Evolutionary conservation across 2,797 vertebrate genomes (phyloP).

Genomic region (Onychomys arenicola): DNA sequence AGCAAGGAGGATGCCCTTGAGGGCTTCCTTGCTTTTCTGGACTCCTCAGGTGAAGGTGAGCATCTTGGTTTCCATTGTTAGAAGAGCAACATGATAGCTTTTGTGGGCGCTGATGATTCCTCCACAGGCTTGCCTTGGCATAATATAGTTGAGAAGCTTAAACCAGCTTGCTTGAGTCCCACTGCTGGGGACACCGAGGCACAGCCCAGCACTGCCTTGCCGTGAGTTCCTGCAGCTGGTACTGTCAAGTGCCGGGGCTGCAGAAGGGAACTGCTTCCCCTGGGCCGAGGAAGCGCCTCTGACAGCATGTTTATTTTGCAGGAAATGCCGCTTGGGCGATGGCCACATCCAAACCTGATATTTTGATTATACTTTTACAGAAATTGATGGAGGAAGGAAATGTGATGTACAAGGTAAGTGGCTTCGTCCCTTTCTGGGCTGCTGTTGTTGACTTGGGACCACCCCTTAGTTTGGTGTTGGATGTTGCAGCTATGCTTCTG

Average conservation of each 20-base stretch:
- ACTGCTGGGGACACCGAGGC: neutral
- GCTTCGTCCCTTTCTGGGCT: constrained; percentile 47
- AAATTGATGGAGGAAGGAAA: constrained; percentile 99
- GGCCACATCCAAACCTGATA: constrained; percentile 99
- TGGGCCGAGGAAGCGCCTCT: neutral
- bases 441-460: neutral
- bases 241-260: neutral
- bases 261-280: neutral
- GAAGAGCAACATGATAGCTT: neutral
- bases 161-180: rapidly evolving
- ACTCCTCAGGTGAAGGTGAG: rapidly evolving
- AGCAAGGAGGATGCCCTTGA: neutral
- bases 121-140: neutral
- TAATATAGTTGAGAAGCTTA: neutral
- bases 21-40: neutral
- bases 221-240: neutral
- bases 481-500: neutral
- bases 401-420: constrained; percentile 95
- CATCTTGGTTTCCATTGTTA: rapidly evolving
- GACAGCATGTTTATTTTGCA: constrained; percentile 85
- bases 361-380: constrained; percentile 98
- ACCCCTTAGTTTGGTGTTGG: neutral
- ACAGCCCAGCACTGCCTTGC: neutral
- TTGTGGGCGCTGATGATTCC: rapidly evolving
- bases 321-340: constrained; percentile 99